Evolutionary conservation across 2,888 invertebrate genomes (phyloP).

Genomic region (Dryadula phaetusa): DNA sequence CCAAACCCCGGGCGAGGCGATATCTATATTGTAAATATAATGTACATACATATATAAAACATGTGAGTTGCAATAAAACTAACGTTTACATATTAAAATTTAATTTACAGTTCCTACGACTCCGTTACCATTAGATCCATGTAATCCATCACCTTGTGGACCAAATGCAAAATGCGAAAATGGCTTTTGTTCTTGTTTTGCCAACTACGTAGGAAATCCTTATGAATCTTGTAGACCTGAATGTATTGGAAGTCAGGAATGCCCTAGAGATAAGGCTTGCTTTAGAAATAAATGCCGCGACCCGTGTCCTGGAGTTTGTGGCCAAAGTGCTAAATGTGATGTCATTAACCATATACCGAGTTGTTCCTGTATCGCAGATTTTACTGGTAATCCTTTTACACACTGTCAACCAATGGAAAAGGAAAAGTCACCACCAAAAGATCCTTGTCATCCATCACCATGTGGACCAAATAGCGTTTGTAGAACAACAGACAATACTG

Average conservation of each 20-base stretch:
- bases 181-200: constrained; percentile 87
- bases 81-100: too few species aligned
- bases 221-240: constrained; percentile 89
- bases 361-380: constrained; percentile 87
- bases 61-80: too few species aligned
- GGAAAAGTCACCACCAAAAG: constrained; percentile 64
- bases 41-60: too few species aligned
- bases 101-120: constrained; percentile 67
- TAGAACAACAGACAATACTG: constrained; percentile 89
- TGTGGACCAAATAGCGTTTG: constrained; percentile 93
- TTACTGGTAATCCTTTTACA: constrained; percentile 90
- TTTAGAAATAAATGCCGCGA: constrained; percentile 89
- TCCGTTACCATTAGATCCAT: constrained; percentile 80
- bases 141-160: constrained; percentile 89
- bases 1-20: too few species aligned
- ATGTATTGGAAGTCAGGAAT: constrained; percentile 89
- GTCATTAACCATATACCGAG: constrained; percentile 91
- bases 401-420: constrained; percentile 72
- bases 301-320: constrained; percentile 90
- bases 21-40: too few species aligned
- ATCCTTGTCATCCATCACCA: constrained; percentile 91
- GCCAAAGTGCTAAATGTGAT: constrained; percentile 88
- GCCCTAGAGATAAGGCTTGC: constrained; percentile 88
- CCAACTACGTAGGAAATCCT: constrained; percentile 89
- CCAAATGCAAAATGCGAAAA: constrained; percentile 88